Percentiles rank a stretch among this genome's conserved stretches.
These are phyloP conservation scores for Mercenaria mercenaria DNA, from an alignment of 1,140 invertebrate species.

Conservation along the genomic window DNA sequence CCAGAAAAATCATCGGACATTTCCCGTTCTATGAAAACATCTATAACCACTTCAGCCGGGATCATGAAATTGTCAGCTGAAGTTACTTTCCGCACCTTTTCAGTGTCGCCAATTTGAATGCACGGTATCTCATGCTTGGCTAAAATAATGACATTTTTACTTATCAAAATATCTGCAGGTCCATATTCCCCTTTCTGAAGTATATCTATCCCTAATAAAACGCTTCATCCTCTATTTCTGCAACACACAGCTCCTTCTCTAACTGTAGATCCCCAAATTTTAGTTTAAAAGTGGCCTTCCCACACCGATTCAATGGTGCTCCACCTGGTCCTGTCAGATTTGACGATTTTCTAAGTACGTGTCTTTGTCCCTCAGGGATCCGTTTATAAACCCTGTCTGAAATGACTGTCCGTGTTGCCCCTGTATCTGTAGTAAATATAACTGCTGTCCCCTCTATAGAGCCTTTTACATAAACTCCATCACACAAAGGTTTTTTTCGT, in stretches of 20 bases:
- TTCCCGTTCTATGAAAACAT: background rate
- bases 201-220: background rate
- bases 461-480: background rate
- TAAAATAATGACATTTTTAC: background rate
- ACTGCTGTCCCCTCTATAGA: background rate
- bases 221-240: background rate
- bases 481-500: background rate
- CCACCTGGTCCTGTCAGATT: background rate
- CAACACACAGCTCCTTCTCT: background rate
- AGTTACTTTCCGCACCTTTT: background rate
- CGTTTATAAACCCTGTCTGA: constrained; percentile 16
- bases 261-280: background rate
- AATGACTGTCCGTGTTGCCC: background rate
- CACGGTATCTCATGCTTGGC: background rate
- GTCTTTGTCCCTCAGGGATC: background rate
- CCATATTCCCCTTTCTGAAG: background rate
- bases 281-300: background rate
- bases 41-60: background rate
- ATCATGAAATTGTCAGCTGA: background rate
- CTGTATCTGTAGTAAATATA: constrained; percentile 1
- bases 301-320: background rate
- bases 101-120: background rate
- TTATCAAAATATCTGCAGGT: background rate
- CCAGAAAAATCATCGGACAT: background rate
- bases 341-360: background rate